Conservation (phyloP, 2,888 invertebrate species). For the Argynnis bischoffii region DNA sequence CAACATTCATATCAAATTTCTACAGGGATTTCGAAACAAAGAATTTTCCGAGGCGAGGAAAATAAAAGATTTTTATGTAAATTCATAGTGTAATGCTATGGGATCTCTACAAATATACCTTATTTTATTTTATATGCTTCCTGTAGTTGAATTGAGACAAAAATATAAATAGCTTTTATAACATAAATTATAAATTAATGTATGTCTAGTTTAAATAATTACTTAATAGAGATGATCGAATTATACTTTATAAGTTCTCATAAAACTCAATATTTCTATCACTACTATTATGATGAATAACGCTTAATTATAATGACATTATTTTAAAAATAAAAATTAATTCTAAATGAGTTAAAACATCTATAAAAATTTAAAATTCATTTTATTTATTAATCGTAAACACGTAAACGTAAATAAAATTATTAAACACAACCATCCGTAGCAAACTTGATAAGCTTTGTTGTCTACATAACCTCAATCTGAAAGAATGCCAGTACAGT, state of each 20-base stretch:
- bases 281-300: too few relatives aligned
- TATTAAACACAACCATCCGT: background rate
- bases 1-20: constrained; percentile 31
- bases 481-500: too few relatives aligned
- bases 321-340: too few relatives aligned
- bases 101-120: constrained; percentile 10
- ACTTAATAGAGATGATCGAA: too few relatives aligned
- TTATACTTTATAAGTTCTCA: too few relatives aligned
- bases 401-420: too few relatives aligned
- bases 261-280: too few relatives aligned
- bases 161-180: background rate
- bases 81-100: constrained; percentile 23
- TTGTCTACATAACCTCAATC: constrained; percentile 26
- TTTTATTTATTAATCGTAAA: too few relatives aligned
- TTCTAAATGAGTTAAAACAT: too few relatives aligned
- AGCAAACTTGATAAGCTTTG: constrained; percentile 3
- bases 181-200: background rate
- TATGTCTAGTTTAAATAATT: too few relatives aligned
- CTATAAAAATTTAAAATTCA: too few relatives aligned
- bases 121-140: constrained; percentile 10
- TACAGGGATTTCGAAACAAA: constrained; percentile 33
- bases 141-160: background rate
- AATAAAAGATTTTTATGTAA: constrained; percentile 30
- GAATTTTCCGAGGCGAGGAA: constrained; percentile 16
- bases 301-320: too few relatives aligned